Evolutionary conservation across 64 coral and sea anemone species (phyloP), one percentile per base, ranked within the genome.

Genomic region (Pocillopora damicornis): DNA sequence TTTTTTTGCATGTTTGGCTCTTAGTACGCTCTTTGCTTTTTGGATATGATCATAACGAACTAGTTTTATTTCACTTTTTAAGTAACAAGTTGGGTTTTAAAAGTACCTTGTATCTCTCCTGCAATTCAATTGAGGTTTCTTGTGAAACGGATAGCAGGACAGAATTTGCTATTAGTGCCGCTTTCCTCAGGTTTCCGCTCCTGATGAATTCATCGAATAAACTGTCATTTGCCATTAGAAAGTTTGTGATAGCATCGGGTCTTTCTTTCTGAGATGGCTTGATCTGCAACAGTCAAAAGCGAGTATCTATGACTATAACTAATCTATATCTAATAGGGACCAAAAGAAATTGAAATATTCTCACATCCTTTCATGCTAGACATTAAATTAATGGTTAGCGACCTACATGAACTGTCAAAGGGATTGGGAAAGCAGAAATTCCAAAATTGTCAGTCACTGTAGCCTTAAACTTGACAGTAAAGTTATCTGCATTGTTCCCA

Each of bases 151-250:
- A 60, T 25, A 62, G 26, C 9, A 76, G 86, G 12, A 77, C 16
- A 3, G 86, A 22, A 22, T 88, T 76, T 37, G 86, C 72, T 38
- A 88, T 60, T 65, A 61, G 73, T 14, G 73, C 26, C 11, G 73
- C 86, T 62, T 76, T 76, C 9, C 15, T 61, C 0, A 76, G 58
- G 13, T 88, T 73, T 5, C 86, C 86, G 37, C 60, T 17, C 37
- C 61, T 76, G 15, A 88, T 37, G 18, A 65, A 18, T 22, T 72
- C 5, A 57, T 57, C 71, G 11, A 84, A 84, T 10, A 23, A 13
- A 35, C 63, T 84, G 22, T 84, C 61, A 18, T 25, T 65, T 56
- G 8, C 81, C 57, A 38, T 84, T 0, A 84, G 12, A 22, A 84
- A 51, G 56, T 20, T 57, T 37, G 81, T 71, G 11, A 84, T 14